These are phyloP conservation scores for Ptiloglossa arizonensis DNA, from an alignment of 1,140 invertebrate species.

Conservation along the genomic window DNA sequence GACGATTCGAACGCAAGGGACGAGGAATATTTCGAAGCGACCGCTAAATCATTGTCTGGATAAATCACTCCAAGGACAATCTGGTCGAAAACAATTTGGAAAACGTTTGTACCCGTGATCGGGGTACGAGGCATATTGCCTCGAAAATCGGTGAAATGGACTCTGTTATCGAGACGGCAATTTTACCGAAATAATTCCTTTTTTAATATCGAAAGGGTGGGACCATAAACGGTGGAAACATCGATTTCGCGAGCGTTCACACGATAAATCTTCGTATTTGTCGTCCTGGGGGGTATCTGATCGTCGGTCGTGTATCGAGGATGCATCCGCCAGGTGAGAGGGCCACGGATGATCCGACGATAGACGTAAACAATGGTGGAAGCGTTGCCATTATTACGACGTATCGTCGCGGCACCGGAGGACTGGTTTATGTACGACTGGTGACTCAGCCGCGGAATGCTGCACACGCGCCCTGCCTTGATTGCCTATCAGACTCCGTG, in stretches of 20 bases:
- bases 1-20: too few species aligned
- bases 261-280: conserved; percentile 36
- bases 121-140: too few species aligned
- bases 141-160: too few species aligned
- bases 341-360: conserved; percentile 24
- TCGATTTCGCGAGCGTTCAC: not conserved
- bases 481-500: conserved; percentile 66
- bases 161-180: too few species aligned
- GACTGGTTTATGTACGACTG: conserved; percentile 53
- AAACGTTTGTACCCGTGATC: too few species aligned
- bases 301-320: not conserved
- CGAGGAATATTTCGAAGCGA: too few species aligned
- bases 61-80: too few species aligned
- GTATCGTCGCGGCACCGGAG: conserved; percentile 33
- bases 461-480: conserved; percentile 68
- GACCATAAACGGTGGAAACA: not conserved
- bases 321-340: not conserved
- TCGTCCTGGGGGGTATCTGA: conserved; percentile 24
- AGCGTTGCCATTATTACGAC: conserved; percentile 51
- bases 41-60: too few species aligned
- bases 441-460: conserved; percentile 70
- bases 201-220: conserved; percentile 28
- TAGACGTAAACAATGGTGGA: conserved; percentile 55
- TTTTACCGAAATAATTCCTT: too few species aligned
- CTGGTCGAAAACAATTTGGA: too few species aligned